These are phyloP conservation scores for Gryon sp. DNA, from an alignment of 1,140 invertebrate species.

Conservation along the genomic window DNA sequence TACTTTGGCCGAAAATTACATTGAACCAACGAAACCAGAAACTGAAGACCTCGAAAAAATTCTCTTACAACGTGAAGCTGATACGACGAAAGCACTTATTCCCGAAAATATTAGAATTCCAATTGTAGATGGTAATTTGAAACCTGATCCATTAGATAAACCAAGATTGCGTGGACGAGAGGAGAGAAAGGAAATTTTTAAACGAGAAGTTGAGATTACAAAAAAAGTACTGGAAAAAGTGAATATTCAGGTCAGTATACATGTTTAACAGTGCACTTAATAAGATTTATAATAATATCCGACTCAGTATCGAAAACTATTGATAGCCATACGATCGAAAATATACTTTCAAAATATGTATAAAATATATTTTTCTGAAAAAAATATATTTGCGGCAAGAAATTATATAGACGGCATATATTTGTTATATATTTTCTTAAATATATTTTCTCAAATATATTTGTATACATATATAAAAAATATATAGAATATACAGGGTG, in stretches of 20 bases:
- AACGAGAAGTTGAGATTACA: slow-evolving; percentile 78
- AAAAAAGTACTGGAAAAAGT: slow-evolving; percentile 77
- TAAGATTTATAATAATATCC: not conserved
- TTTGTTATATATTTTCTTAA: too few relatives aligned
- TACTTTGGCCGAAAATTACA: slow-evolving; percentile 71
- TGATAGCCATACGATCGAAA: too few relatives aligned
- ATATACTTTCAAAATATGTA: too few relatives aligned
- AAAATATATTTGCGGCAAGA: too few relatives aligned
- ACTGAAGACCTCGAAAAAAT: slow-evolving; percentile 84
- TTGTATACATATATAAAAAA: too few relatives aligned
- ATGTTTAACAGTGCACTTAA: not conserved
- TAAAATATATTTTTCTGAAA: too few relatives aligned
- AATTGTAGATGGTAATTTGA: slow-evolving; percentile 75
- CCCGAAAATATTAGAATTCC: slow-evolving; percentile 76
- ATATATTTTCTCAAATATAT: too few relatives aligned
- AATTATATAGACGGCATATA: too few relatives aligned
- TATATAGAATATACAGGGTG: too few relatives aligned
- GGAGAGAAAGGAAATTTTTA: slow-evolving; percentile 78
- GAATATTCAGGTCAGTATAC: slow-evolving; percentile 74
- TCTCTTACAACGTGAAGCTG: slow-evolving; percentile 80
- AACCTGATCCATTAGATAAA: slow-evolving; percentile 75
- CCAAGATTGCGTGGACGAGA: slow-evolving; percentile 74
- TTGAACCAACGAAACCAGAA: slow-evolving; percentile 78
- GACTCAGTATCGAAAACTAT: not conserved
- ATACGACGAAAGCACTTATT: slow-evolving; percentile 77